phyloP scores from a whole-genome alignment of 2,113 vertebrate species.

The Macrotis lagotis region DNA sequence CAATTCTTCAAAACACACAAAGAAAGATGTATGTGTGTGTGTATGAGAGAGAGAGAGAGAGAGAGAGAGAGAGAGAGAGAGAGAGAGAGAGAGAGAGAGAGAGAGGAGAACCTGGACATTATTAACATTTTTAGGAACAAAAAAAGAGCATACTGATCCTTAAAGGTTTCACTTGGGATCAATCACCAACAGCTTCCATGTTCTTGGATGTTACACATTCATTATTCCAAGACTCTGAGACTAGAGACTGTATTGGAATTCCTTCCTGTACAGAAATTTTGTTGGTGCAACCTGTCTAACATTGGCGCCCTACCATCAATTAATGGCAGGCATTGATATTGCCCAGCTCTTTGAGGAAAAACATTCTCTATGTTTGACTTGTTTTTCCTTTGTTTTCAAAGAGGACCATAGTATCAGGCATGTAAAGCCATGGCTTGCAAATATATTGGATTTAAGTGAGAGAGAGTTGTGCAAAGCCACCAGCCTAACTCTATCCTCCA shows the following conservation, averaged over 20 bases:
- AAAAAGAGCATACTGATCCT: background rate
- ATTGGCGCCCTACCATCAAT: background rate
- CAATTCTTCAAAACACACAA: too few species aligned
- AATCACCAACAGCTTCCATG: background rate
- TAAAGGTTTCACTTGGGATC: background rate
- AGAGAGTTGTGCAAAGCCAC: too few species aligned
- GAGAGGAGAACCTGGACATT: background rate
- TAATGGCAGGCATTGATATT: background rate
- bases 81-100: background rate
- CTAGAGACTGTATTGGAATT: background rate
- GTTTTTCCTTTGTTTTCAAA: too few species aligned
- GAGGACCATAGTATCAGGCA: too few species aligned
- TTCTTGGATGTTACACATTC: background rate
- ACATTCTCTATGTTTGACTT: background rate
- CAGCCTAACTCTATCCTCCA: too few species aligned
- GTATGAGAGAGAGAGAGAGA: too few species aligned
- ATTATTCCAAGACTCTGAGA: background rate
- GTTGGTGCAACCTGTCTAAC: background rate
- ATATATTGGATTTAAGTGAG: too few species aligned
- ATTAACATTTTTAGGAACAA: background rate
- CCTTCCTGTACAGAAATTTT: background rate
- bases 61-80: background rate
- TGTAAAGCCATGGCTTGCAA: too few species aligned
- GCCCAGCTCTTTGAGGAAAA: background rate
- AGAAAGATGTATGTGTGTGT: too few species aligned